Percentiles rank a stretch among this genome's conserved stretches.
Evolutionary conservation across 2,888 invertebrate genomes (phyloP).

Genomic region (Caenorhabditis imperialis): DNA sequence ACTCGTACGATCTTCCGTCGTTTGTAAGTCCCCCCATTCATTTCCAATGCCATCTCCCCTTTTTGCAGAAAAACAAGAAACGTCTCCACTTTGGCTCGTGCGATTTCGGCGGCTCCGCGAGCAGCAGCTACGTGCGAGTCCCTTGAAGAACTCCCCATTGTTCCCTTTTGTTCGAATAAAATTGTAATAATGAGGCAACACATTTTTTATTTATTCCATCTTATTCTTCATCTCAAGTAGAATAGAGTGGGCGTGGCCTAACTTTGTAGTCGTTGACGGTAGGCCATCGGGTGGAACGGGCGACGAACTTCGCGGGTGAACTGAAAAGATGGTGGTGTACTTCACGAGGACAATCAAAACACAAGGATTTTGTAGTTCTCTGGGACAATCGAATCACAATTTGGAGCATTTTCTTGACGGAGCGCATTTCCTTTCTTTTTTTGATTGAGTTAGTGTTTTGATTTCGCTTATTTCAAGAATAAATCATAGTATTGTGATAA

Average conservation of each 20-base stretch:
- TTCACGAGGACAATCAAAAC: no score
- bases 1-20: conserved; percentile 27
- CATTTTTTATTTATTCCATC: conserved; percentile 8
- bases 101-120: no score
- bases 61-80: conserved; percentile 40
- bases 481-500: no score
- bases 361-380: no score
- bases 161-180: conserved; percentile 21
- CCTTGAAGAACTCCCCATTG: conserved; percentile 16
- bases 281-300: conserved; percentile 56
- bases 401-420: no score
- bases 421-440: no score
- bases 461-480: no score
- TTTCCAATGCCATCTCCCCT: background rate
- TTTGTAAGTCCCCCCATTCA: conserved; percentile 26
- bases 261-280: conserved; percentile 39
- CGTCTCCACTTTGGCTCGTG: conserved; percentile 29
- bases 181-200: background rate
- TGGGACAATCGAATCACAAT: no score
- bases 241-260: conserved; percentile 1
- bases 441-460: no score
- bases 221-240: conserved; percentile 7
- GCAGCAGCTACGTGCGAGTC: no score
- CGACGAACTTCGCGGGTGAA: conserved; percentile 54
- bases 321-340: conserved; percentile 21